Evolutionary conservation across 2,113 vertebrate species (phyloP).

Genomic region (Rostratula benghalensis): DNA sequence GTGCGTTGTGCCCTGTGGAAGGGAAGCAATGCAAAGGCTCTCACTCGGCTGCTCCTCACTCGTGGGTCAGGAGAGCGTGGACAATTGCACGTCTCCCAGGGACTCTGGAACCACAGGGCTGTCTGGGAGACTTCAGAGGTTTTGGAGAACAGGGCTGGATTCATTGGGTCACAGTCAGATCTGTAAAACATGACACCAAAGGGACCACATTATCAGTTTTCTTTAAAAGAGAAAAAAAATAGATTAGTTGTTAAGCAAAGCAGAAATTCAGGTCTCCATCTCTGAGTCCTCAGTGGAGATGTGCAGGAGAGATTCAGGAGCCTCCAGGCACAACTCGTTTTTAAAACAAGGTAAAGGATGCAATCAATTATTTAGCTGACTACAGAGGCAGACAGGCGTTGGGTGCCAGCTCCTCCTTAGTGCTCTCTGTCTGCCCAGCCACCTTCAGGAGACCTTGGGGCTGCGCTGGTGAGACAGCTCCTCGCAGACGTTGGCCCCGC

Average conservation of each 20-base stretch:
- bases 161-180: neutral
- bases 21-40: neutral
- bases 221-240: neutral
- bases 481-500: fast-evolving
- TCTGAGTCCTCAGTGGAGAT: neutral
- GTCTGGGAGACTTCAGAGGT: neutral
- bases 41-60: neutral
- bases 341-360: neutral
- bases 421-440: neutral
- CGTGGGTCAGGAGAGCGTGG: neutral
- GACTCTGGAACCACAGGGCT: neutral
- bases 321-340: neutral
- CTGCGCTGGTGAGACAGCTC: neutral
- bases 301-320: neutral
- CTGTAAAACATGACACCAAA: neutral
- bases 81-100: neutral
- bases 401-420: neutral
- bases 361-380: conserved; percentile 11
- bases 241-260: neutral
- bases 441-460: conserved; percentile 39
- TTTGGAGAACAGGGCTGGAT: neutral
- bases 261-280: neutral
- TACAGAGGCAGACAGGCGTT: neutral
- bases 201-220: neutral
- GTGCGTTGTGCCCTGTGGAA: neutral